Evolutionary conservation across 2,113 vertebrate species (phyloP), one percentile per base, ranked within the genome.

Genomic region (Mionectes macconnelli): DNA sequence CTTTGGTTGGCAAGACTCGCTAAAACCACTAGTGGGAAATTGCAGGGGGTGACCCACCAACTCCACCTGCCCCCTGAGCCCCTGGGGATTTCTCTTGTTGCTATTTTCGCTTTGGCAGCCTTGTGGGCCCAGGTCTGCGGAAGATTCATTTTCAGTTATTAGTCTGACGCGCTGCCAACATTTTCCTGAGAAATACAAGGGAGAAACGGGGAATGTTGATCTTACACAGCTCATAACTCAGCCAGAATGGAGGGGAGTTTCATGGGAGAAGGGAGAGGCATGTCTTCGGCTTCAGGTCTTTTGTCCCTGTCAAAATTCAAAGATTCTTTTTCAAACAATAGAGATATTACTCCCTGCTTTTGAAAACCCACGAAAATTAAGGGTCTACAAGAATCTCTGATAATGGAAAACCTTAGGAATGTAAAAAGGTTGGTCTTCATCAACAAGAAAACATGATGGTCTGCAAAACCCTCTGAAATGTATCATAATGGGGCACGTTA

Each of bases 101-200:
- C 55, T 90, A 3, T 91, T 88, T 93, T 73, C 52, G 50, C 39
- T 77, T 81, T 78, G 55, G 82, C 82, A 88, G 33, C 0, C 0
- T 25, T 52, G 9, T 59, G 60, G 83, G 17, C 47, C n/a, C 13
- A 1, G 55, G 10, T 92, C 44, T 75, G 72, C 0, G 0, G 60
- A 96, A 68, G 31, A 63, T 33, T 57, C 4, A 0, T 35, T 30
- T 72, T 94, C 79, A 75, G 88, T 87, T 90, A 75, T 84, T 74
- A 86, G 50, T 72, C 66, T 87, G 90, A 93, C 18, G 3, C 0
- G 0, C 79, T 87, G 94, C 88, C 96, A 95, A 77, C 25, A 74
- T 84, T 83, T 95, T 93, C 87, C 82, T 86, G 85, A 90, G 90
- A 94, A 92, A 92, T 31, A 30, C 56, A 86, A 95, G 68, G 30